Evolutionary conservation across 2,888 invertebrate species (phyloP).

Genomic region (Biston betularia): DNA sequence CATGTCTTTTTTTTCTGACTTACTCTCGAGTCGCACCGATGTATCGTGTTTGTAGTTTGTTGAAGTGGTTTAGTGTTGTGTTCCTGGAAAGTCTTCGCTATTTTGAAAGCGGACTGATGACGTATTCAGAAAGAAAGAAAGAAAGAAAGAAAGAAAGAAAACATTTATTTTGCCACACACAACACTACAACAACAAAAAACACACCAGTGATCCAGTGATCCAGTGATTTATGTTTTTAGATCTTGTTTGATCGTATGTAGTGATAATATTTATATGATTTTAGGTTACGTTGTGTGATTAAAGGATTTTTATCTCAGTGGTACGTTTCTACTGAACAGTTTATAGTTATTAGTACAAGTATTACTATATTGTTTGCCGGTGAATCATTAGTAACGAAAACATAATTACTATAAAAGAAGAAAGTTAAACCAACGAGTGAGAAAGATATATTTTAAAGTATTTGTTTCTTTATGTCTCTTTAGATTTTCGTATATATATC

Average conservation of each 20-base stretch:
- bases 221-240: neutral
- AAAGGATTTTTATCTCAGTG: neutral
- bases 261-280: neutral
- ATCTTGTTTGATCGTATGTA: neutral
- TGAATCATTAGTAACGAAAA: neutral
- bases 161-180: no score
- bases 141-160: no score
- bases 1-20: slow-evolving; percentile 44
- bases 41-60: slow-evolving; percentile 18
- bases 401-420: neutral
- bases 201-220: no score
- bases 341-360: neutral
- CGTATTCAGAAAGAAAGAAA: no score
- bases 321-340: slow-evolving; percentile 2
- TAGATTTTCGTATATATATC: no score
- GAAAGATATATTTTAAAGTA: no score
- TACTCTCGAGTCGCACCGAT: slow-evolving; percentile 19
- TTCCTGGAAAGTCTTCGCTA: slow-evolving; percentile 5
- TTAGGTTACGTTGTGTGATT: neutral
- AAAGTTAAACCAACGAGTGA: neutral
- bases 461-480: no score
- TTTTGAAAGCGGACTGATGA: slow-evolving; percentile 3
- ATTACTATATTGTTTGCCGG: neutral
- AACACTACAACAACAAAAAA: no score
- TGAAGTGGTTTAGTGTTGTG: slow-evolving; percentile 1